Base-by-base conservation (phyloP, 2,797 vertebrate species). In the Hippoglossus hippoglossus region DNA sequence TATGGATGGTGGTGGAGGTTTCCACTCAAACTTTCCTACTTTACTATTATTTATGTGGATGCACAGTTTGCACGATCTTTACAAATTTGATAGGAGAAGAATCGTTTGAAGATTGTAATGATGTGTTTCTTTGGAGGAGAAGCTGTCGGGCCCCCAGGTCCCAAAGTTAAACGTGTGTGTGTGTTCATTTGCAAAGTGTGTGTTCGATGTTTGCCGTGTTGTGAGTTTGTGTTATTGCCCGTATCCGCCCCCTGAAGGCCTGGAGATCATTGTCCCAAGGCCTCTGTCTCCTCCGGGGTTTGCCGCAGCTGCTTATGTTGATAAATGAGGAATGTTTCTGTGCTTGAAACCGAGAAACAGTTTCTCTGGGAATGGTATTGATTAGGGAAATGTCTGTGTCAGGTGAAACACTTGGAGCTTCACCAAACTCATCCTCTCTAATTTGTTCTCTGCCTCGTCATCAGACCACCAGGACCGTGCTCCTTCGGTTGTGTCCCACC, bases 371-470 rank as follows among this genome's bases (percentile, higher is more conserved):
- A 82, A 63, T 18, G 26, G 6, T 73, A 85, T 87, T 65, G 82
- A 89, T 90, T 63, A 70, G 44, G 44, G 55, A 90, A 87, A 82
- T 71, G 73, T 72, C 69, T 77, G 67, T 55, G 56, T 90, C 82
- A 84, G 76, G 79, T 75, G 21, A 78, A 87, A 75, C 55, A 63
- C 70, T 77, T 80, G 86, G 81, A 84, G 57, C 59, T 31, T 55
- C 60, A 71, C 82, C 81, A 84, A 87, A 76, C 65, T 84, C 86
- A 81, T 89, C 55, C 56, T 67, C 63, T 77, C 69, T 87, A 59
- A 87, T 87, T 85, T 83, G 74, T 78, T 41, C 53, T 84, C 78
- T 86, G 87, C 75, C 81, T 84, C 71, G 4, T 11, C 61, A 63
- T 88, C 81, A 82, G 68, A 75, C 72, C 56, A 72, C 15, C 39